phyloP scores from a whole-genome alignment of 2,888 invertebrate genomes.

The Adelognathus sp. region DNA sequence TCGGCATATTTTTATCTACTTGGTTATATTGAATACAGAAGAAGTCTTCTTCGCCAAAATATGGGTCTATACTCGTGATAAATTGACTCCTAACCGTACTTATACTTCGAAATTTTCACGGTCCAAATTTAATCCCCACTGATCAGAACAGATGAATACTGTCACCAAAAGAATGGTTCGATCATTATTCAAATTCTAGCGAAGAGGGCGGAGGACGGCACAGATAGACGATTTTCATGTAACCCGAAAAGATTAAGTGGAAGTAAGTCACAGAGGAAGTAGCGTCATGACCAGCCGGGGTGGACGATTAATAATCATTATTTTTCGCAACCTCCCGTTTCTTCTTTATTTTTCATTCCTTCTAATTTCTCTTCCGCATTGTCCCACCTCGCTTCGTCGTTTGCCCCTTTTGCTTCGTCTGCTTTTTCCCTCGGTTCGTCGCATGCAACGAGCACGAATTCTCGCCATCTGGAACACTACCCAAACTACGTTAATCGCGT shows the following conservation, averaged over 20 bases:
- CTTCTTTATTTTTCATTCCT: slow-evolving; percentile 34
- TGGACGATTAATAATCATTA: slow-evolving; percentile 66
- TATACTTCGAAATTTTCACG: not conserved
- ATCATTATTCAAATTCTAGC: slow-evolving; percentile 41
- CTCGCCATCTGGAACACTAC: slow-evolving; percentile 61
- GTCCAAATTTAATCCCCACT: not conserved
- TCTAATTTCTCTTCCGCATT: slow-evolving; percentile 20
- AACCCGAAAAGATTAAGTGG: not conserved
- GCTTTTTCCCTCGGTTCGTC: slow-evolving; percentile 6
- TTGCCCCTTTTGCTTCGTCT: slow-evolving; percentile 27
- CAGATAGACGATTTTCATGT: not conserved
- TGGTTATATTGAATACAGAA: too few species aligned
- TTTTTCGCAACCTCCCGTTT: slow-evolving; percentile 52
- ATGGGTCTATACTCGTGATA: not conserved
- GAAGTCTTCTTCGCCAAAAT: not conserved
- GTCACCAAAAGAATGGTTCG: slow-evolving; percentile 26
- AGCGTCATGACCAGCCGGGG: slow-evolving; percentile 35
- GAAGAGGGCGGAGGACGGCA: slow-evolving; percentile 5
- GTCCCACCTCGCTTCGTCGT: slow-evolving; percentile 8
- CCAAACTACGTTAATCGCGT: slow-evolving; percentile 27
- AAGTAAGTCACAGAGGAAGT: not conserved
- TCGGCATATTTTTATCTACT: too few species aligned
- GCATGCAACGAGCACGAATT: slow-evolving; percentile 56
- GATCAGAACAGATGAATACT: not conserved
- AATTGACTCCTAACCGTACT: not conserved